A percentile compares a stretch with the other conserved stretches of the same genome.
Conservation (phyloP, 2,113 vertebrate genomes). For the Martes martes region DNA sequence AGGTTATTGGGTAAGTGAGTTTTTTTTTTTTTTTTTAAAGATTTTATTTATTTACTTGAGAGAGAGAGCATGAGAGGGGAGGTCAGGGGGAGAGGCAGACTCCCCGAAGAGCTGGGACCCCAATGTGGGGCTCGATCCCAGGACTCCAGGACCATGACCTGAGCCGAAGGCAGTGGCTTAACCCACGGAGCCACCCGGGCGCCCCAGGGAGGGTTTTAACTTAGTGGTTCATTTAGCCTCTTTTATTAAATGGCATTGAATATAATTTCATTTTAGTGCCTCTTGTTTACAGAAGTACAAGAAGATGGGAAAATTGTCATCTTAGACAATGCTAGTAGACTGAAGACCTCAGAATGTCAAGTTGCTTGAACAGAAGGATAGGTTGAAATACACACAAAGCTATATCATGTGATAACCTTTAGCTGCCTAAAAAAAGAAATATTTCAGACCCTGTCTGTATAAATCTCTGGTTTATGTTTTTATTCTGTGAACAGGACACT, state of each 20-base stretch:
- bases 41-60: too few relatives aligned
- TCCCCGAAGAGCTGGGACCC: too few relatives aligned
- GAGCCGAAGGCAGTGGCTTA: too few relatives aligned
- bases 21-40: neutral
- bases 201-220: neutral
- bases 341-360: neutral
- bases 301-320: neutral
- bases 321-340: neutral
- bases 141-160: too few relatives aligned
- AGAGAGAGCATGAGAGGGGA: too few relatives aligned
- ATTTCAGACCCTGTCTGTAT: neutral
- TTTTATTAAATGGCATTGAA: neutral
- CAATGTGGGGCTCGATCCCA: too few relatives aligned
- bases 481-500: neutral
- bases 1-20: neutral
- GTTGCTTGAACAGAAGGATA: neutral
- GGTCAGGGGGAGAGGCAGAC: too few relatives aligned
- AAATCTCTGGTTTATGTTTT: neutral
- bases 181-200: too few relatives aligned
- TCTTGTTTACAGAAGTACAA: neutral
- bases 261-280: neutral
- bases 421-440: neutral
- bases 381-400: neutral
- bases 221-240: neutral
- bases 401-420: neutral